Base-by-base conservation (phyloP, 1,140 invertebrate species). In the Bombus cullumanus region DNA sequence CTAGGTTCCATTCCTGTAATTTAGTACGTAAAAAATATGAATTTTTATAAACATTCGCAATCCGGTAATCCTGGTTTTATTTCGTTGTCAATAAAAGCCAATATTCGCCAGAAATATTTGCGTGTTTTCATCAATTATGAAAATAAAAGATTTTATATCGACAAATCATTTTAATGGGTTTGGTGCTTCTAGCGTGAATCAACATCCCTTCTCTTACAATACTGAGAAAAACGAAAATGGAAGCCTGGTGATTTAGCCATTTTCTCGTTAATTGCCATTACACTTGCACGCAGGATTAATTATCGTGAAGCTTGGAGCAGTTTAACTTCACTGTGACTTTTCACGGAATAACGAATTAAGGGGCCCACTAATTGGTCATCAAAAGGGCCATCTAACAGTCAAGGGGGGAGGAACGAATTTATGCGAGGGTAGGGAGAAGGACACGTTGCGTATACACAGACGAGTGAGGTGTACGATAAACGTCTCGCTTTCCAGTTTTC, bases 401-500 rank as follows among this genome's bases (percentile, higher is more conserved):
- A 69, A 59, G 68, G 71, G 34, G 64, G 41, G 77, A 64, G 87
- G 73, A 85, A 39, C 53, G 64, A 72, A 85, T 57, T 81, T 71
- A 72, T 31, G 80, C 25, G 34, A 59, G 37, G 68, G 86, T 68
- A 81, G 71, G 86, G 83, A 81, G 31, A 64, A 69, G 64, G 57
- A 87, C 72, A 89, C 83, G 83, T 84, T 78, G 86, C 88, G 88
- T 81, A 69, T 57, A 73, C 47, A 80, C 71, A 85, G 68, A 81
- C 73, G 59, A 72, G 77, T 75, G 83, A 91, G 89, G 88, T 89
- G 85, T 82, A 41, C 86, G 80, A 86, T 86, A 77, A 91, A 76
- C 80, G 86, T 87, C 86, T 89, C 86, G 88, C 91, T 93, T 93
- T 93, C 82, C 92, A 93, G 92, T 93, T 93, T 93, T 92, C 88